Evolutionary conservation across 2,888 invertebrate species (phyloP), one percentile per base, ranked within the genome.

Genomic region (Protophormia terraenovae): DNA sequence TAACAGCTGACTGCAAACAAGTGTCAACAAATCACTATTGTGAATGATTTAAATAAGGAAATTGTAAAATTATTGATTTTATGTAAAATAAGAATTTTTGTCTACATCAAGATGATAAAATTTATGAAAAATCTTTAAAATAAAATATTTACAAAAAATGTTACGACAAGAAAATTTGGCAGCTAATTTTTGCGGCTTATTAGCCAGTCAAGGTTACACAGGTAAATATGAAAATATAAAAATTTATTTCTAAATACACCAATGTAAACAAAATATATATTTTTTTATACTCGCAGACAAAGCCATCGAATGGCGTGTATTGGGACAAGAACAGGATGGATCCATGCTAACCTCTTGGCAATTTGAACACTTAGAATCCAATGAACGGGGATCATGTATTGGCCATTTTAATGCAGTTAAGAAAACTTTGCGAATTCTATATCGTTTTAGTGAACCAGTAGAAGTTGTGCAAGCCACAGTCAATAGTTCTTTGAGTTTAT

Each of bases 381-480:
- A 93, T 45, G 92, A 92, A 79, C 88, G 89, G 0, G 89, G 90
- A 84, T 92, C 93, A 2, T 92, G 92, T 81, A 94, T 96, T 84
- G 96, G 96, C 0, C 93, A 95, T 53, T 96, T 95, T 89, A 93
- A 94, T 82, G 94, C 95, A 84, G 93, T 94, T 80, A 93, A 94
- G 22, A 95, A 96, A 90, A 92, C 93, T 5, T 91, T 96, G 71
- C 91, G 93, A 88, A 93, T 94, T 38, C 91, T 97, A 10, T 94
- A 96, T 89, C 94, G 94, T 27, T 96, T 97, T 90, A 90, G 94
- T 5, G 88, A 88, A 0, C 87, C 88, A 47, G 89, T 95, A 2
- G 96, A 96, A 90, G 94, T 97, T 71, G 95, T 97, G 86, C 97
- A 97, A 93, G 97, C 97, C 14, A 96, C 96, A 4, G 94, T 97